Evolutionary conservation across 1,140 invertebrate species (phyloP), one percentile per base, ranked within the genome.

Genomic region (Dendrolimus kikuchii): DNA sequence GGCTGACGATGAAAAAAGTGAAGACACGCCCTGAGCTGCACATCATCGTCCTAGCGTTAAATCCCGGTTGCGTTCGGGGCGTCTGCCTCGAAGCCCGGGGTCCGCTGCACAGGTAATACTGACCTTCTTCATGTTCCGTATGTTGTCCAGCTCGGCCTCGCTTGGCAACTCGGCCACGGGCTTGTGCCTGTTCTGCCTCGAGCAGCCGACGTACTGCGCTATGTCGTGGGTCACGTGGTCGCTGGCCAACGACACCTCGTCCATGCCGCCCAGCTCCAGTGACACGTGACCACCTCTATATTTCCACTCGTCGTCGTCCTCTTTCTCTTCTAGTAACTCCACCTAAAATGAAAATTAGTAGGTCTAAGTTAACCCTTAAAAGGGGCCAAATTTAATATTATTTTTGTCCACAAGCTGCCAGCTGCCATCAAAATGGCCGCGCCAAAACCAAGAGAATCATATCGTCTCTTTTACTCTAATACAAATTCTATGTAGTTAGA

Each of bases 41-140:
- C 23, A 23, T 23, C 23, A 23, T 23, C 23, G 3, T 23, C 23
- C 23, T 23, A 23, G 23, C 23, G 23, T 23, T 23, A 23, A 23
- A 23, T 23, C 23, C 23, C 1, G 23, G 23, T 23, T 23, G 23
- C 23, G 3, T 23, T 3, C 3, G 23, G 23, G 23, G 23, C 23
- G 23, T 23, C 23, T 23, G 23, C 23, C 23, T 23, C 23, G 23
- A 23, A 23, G 23, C 23, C 23, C 23, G 23, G 23, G 23, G 23
- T 23, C 23, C 23, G 23, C 23, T 23, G 23, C 3, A 23, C 7
- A 48, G 38, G 6, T 36, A 66, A 65, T 48, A 53, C 74, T 64
- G 71, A 93, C 92, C 87, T 94, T 93, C 84, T 98, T 98, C 72
- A 94, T 95, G 59, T 93, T 91, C 87, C 95, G 96, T 40, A 93